These are phyloP conservation scores for Antigone vipio DNA, from an alignment of 2,113 vertebrate genomes.

Conservation along the genomic window DNA sequence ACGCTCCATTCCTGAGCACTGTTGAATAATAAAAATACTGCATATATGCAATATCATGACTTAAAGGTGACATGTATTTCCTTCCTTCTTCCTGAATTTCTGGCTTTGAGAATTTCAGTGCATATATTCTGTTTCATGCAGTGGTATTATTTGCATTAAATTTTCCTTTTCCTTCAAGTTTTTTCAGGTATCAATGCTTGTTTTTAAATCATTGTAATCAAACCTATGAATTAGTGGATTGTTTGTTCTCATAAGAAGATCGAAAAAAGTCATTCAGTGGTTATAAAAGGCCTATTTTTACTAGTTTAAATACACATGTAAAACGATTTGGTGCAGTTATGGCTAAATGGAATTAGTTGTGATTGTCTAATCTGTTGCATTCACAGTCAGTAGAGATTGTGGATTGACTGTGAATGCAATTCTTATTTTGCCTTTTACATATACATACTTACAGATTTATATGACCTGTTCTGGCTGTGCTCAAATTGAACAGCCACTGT, in stretches of 20 bases:
- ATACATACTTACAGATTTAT: neutral
- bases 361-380: neutral
- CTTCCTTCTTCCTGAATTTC: neutral
- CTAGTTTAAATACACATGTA: neutral
- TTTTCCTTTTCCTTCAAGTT: neutral
- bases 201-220: neutral
- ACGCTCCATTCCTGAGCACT: neutral
- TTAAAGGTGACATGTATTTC: neutral
- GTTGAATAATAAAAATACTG: neutral
- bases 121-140: neutral
- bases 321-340: neutral
- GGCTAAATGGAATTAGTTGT: neutral
- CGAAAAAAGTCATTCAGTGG: neutral
- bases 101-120: neutral
- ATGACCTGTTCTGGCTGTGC: neutral
- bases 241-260: neutral
- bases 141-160: neutral
- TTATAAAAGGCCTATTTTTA: neutral
- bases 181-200: neutral
- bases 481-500: neutral
- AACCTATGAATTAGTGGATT: neutral
- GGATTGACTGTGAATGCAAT: neutral
- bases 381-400: neutral
- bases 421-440: neutral
- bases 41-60: neutral